These are phyloP conservation scores for Redunca redunca DNA, from an alignment of 2,113 vertebrate species.

Conservation along the genomic window DNA sequence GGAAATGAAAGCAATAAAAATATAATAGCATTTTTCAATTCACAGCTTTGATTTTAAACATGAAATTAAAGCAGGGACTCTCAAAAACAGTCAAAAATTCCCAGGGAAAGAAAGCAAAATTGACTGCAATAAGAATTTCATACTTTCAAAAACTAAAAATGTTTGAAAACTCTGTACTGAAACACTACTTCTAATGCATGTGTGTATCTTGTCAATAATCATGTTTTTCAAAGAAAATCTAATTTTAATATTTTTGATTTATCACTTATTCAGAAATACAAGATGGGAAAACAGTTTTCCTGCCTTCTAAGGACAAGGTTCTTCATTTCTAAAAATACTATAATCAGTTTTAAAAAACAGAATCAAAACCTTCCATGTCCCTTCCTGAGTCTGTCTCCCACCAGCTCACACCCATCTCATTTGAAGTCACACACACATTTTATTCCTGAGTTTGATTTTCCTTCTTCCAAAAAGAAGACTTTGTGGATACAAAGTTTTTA, in stretches of 20 bases:
- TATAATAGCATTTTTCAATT: background rate
- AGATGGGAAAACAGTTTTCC: background rate
- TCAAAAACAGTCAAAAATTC: background rate
- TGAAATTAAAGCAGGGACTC: background rate
- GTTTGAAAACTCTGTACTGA: background rate
- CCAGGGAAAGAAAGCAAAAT: background rate
- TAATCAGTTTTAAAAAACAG: background rate
- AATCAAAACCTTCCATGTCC: background rate
- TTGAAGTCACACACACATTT: background rate
- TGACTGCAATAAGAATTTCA: background rate
- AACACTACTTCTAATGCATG: background rate
- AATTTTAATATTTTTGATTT: background rate
- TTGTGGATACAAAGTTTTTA: background rate
- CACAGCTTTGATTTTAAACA: background rate
- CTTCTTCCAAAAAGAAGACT: background rate
- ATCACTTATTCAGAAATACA: background rate
- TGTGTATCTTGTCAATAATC: background rate
- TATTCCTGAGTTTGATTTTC: background rate
- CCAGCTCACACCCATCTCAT: background rate
- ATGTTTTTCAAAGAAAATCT: background rate
- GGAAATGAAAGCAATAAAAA: conserved; percentile 24
- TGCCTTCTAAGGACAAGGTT: background rate
- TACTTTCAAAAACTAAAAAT: background rate
- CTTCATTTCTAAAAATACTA: background rate
- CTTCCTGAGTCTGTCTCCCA: background rate